phyloP scores from a whole-genome alignment of 2,888 invertebrate species.

The Aleiodes leptofemur region DNA sequence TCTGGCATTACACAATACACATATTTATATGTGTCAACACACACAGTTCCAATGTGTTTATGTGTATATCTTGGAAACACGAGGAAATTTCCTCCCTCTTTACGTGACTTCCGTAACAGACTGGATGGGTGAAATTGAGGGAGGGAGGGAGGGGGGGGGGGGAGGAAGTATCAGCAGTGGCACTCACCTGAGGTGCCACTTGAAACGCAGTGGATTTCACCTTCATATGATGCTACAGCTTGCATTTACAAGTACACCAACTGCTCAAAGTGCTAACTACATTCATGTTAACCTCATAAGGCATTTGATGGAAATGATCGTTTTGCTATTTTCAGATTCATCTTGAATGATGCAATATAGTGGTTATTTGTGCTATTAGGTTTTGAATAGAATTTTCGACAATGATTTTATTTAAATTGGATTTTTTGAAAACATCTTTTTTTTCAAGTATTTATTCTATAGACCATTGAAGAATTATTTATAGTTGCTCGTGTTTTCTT shows the following conservation, averaged over 20 bases:
- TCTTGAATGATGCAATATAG: too few species aligned
- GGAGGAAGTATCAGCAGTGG: constrained; percentile 19
- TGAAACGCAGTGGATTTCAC: constrained; percentile 46
- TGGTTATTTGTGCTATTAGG: too few species aligned
- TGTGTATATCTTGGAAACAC: constrained; percentile 3
- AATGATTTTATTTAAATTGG: too few species aligned
- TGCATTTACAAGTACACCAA: constrained; percentile 23
- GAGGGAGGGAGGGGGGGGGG: neutral
- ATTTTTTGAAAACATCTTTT: too few species aligned
- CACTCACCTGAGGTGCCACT: constrained; percentile 34
- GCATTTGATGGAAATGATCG: neutral
- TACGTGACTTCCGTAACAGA: neutral
- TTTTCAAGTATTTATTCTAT: constrained; percentile 11
- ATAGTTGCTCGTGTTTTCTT: constrained; percentile 4
- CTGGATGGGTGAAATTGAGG: too few species aligned
- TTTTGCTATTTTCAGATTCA: too few species aligned
- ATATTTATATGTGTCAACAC: too few species aligned
- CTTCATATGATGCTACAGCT: constrained; percentile 23
- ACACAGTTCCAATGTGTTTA: neutral
- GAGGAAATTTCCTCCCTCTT: constrained; percentile 42
- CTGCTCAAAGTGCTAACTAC: constrained; percentile 53
- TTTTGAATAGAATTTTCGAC: too few species aligned
- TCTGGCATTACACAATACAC: constrained; percentile 25
- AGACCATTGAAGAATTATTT: constrained; percentile 13
- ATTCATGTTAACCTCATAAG: constrained; percentile 26